Base-by-base conservation (phyloP, 2,888 invertebrate genomes). In the Thera britannica region DNA sequence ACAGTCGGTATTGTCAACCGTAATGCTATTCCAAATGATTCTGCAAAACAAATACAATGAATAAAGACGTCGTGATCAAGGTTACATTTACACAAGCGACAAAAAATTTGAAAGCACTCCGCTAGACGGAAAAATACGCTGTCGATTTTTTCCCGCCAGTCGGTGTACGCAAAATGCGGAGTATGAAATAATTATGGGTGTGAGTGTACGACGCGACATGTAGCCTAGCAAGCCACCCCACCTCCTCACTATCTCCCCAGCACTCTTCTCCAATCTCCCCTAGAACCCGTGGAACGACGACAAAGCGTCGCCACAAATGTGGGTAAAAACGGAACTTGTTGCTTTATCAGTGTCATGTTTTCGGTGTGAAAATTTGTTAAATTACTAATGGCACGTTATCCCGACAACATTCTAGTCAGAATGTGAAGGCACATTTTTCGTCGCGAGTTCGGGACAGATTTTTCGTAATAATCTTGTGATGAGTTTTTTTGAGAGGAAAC, bases 181-280 rank as follows among this genome's bases (percentile, higher is more conserved):
- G 89, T 88, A 91, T 90, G 90, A 90, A 92, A 92, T 92, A 92
- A 92, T 92, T 91, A 92, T 88, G 85, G 84, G 83, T 83, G 83
- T 77, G 84, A 83, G 83, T 83, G 87, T 83, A 81, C 85, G 59
- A 63, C 52, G 81, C 84, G 84, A 86, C 86, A 85, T 82, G 81
- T 83, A 74, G 74, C 23, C 23, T 23, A 23, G 23, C 23, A 23
- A 23, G 23, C 73, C 72, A 67, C 58, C 61, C 72, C 58, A 48
- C 72, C 74, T 70, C 67, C 76, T 69, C 67, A 71, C 55, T 64
- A 73, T 46, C 72, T 74, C 76, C 62, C 74, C 67, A 52, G 62
- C 70, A 70, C 76, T 75, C 76, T 70, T 71, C 77, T 75, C 75
- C 75, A 71, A 77, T 67, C 77, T 72, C 73, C 75, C 71, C 72